phyloP scores from a whole-genome alignment of 2,888 invertebrate species.

The Halocaridina rubra region DNA sequence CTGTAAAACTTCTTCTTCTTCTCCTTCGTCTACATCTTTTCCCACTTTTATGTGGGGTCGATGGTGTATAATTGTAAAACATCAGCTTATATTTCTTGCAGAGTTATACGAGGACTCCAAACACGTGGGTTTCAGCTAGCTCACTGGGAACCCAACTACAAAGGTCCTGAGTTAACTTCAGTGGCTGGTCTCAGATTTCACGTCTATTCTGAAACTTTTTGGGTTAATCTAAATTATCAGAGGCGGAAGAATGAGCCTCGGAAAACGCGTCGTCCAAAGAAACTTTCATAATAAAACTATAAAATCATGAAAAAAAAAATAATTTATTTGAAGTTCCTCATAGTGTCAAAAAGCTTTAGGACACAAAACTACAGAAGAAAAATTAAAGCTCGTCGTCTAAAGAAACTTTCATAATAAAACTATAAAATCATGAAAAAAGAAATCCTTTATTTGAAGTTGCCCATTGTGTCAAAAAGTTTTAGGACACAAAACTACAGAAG shows the following conservation, averaged over 20 bases:
- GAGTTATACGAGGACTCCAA: constrained; percentile 28
- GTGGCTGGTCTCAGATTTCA: constrained; percentile 36
- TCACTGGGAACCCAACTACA: constrained; percentile 48
- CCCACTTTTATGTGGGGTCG: no score
- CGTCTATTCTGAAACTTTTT: constrained; percentile 49
- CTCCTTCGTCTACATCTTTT: no score
- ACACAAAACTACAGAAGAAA: no score
- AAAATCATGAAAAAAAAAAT: not conserved
- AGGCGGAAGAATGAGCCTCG: not conserved
- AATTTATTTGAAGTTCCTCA: not conserved
- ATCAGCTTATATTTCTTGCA: not conserved
- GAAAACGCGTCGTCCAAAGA: not conserved
- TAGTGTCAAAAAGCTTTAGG: not conserved
- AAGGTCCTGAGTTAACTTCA: not conserved
- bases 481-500: no score
- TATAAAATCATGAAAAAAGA: not conserved
- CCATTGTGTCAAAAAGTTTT: not conserved
- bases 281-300: no score
- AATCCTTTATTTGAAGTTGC: not conserved
- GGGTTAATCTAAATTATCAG: constrained; percentile 34
- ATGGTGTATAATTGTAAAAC: not conserved
- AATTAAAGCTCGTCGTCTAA: not conserved
- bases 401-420: not conserved
- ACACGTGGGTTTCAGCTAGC: constrained; percentile 35
- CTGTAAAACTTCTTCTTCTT: no score